Evolutionary conservation across 2,888 invertebrate genomes (phyloP).

Genomic region (Acanthacorydalis orientalis): DNA sequence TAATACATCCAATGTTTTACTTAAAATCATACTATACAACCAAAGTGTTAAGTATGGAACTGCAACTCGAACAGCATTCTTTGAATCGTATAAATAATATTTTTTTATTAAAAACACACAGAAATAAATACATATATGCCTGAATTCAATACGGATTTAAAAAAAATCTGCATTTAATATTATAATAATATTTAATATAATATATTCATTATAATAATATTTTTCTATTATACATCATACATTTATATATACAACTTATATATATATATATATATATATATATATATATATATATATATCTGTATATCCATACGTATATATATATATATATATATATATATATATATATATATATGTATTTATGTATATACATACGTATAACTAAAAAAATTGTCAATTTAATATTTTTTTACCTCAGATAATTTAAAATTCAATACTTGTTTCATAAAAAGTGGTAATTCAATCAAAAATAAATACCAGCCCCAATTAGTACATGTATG

Average conservation of each 20-base stretch:
- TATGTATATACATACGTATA: too few relatives aligned
- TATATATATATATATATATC: too few relatives aligned
- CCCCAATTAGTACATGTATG: conserved; percentile 60
- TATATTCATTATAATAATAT: too few relatives aligned
- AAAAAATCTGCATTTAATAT: too few relatives aligned
- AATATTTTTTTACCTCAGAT: conserved; percentile 33
- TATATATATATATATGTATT: too few relatives aligned
- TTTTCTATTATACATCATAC: too few relatives aligned
- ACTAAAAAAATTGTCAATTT: neutral
- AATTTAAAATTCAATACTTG: conserved; percentile 52
- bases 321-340: neutral
- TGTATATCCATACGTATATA: neutral
- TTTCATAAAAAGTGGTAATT: conserved; percentile 59
- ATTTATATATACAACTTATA: too few relatives aligned
- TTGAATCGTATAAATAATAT: conserved; percentile 10
- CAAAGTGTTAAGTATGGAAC: conserved; percentile 56
- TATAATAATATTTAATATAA: too few relatives aligned
- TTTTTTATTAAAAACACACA: too few relatives aligned
- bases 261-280: too few relatives aligned
- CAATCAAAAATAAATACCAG: conserved; percentile 62
- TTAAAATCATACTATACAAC: conserved; percentile 48
- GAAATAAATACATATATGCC: too few relatives aligned
- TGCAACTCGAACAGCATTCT: conserved; percentile 53
- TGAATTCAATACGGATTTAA: too few relatives aligned
- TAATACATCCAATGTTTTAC: conserved; percentile 41